Percentiles rank a stretch among this genome's conserved stretches.
Evolutionary conservation across 2,888 invertebrate genomes (phyloP).

Genomic region (Epirrita christyi): DNA sequence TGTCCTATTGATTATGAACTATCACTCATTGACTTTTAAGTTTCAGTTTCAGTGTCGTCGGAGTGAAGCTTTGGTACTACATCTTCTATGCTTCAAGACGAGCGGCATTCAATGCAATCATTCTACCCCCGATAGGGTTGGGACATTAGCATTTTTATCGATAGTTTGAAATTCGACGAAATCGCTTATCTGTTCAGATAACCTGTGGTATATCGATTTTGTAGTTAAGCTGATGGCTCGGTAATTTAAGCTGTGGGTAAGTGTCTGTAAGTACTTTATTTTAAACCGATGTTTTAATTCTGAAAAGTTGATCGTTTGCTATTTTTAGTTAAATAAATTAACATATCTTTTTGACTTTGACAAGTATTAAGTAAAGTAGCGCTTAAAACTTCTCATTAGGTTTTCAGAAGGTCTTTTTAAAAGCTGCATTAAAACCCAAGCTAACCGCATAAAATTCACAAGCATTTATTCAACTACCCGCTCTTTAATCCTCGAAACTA

Average conservation of each 20-base stretch:
- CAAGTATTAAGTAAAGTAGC: background rate
- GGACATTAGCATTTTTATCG: constrained; percentile 79
- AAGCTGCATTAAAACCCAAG: constrained; percentile 28
- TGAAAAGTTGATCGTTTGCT: too few species aligned
- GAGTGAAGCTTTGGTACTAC: constrained; percentile 3
- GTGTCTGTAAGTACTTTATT: background rate
- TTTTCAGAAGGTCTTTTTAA: background rate
- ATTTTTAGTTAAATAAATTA: too few species aligned
- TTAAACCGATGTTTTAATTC: too few species aligned
- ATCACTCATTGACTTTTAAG: background rate
- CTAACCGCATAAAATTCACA: constrained; percentile 14
- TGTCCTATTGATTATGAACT: background rate
- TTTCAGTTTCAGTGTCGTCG: background rate
- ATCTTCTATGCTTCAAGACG: constrained; percentile 41
- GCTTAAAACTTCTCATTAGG: background rate
- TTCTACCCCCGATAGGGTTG: constrained; percentile 65
- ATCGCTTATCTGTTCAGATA: constrained; percentile 41
- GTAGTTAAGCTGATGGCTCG: background rate
- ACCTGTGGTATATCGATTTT: constrained; percentile 35
- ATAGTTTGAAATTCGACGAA: constrained; percentile 60
- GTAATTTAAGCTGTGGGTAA: background rate
- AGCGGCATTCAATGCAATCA: constrained; percentile 72
- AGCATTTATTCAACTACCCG: constrained; percentile 23
- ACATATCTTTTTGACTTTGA: background rate
- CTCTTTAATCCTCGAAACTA: constrained; percentile 36